Conservation (phyloP, 2,888 invertebrate species). For the Agrotis ipsilon region DNA sequence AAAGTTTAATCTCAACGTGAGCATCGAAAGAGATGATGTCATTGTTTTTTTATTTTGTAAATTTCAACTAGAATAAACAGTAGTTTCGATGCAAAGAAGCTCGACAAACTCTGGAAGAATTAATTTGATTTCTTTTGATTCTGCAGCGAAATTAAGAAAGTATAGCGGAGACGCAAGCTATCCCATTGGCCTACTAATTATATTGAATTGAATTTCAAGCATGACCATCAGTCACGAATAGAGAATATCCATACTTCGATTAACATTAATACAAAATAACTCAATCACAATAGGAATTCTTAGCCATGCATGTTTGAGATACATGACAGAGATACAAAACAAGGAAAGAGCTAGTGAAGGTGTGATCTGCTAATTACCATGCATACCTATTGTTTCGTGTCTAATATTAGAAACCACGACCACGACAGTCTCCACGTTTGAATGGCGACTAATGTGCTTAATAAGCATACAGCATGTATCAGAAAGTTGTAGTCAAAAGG, state of each 20-base stretch:
- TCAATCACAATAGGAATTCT: constrained; percentile 41
- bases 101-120: no score
- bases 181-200: not conserved
- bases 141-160: no score
- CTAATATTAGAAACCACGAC: constrained; percentile 47
- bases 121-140: no score
- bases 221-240: not conserved
- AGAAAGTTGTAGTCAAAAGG: no score
- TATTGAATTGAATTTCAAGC: constrained; percentile 9
- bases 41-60: no score
- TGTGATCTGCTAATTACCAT: constrained; percentile 48
- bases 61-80: no score
- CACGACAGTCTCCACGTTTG: constrained; percentile 47
- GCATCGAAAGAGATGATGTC: no score
- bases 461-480: constrained; percentile 29
- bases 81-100: no score
- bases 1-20: no score
- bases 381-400: constrained; percentile 45
- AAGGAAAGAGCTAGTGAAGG: constrained; percentile 50
- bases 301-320: not conserved
- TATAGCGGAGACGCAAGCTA: no score
- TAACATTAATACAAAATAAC: constrained; percentile 1
- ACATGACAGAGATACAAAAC: constrained; percentile 22
- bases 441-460: constrained; percentile 45
- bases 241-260: not conserved